Evolutionary conservation across 2,113 vertebrate genomes (phyloP).

Genomic region (Lophochroa leadbeateri): DNA sequence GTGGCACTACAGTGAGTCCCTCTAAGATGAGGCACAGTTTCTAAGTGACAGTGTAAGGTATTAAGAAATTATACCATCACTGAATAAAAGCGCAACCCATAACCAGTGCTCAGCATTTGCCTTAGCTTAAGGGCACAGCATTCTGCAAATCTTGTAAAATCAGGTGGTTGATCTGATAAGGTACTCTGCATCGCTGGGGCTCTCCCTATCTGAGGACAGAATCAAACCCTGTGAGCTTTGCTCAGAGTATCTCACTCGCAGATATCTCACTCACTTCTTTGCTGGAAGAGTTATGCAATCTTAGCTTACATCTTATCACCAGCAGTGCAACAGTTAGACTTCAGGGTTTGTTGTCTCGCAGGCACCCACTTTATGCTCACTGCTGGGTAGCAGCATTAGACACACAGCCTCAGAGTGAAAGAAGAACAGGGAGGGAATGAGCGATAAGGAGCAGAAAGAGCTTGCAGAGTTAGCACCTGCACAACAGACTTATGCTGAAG

Average conservation of each 20-base stretch:
- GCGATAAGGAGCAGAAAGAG: conserved; percentile 33
- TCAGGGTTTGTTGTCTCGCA: conserved; percentile 12
- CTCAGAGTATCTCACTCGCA: background rate
- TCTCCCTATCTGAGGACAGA: conserved; percentile 44
- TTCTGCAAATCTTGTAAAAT: conserved; percentile 65
- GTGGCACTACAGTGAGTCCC: background rate
- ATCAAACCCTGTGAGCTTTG: conserved; percentile 36
- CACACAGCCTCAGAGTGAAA: conserved; percentile 16
- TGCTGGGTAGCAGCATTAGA: background rate
- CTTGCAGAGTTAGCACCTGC: conserved; percentile 42
- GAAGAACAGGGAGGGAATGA: background rate
- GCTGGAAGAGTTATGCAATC: conserved; percentile 40
- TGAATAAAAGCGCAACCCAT: background rate
- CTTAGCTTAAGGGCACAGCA: conserved; percentile 23
- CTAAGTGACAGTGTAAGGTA: background rate
- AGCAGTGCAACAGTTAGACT: conserved; percentile 30
- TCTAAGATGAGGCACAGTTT: background rate
- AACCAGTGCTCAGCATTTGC: background rate
- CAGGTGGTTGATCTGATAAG: conserved; percentile 57
- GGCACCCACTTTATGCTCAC: background rate
- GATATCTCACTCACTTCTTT: background rate
- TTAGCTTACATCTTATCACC: conserved; percentile 36
- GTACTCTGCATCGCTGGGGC: background rate
- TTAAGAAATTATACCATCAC: background rate
- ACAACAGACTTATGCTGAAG: background rate